These are phyloP conservation scores for Nomada hirtipes DNA, from an alignment of 2,888 invertebrate species.

Conservation along the genomic window DNA sequence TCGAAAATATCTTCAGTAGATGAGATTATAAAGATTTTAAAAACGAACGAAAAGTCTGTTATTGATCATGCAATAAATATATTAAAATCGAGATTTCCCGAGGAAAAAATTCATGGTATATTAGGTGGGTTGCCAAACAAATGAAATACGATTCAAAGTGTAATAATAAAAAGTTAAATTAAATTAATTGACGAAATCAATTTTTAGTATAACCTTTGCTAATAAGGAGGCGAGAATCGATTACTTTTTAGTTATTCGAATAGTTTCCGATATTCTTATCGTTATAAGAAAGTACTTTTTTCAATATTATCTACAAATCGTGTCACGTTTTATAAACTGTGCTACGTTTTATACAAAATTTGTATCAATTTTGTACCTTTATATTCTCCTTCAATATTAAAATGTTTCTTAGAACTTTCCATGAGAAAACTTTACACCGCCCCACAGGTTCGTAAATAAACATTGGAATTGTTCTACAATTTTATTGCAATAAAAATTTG, in stretches of 20 bases:
- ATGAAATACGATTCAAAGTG: conserved; percentile 5
- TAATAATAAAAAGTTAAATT: conserved; percentile 1
- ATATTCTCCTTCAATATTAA: conserved; percentile 17
- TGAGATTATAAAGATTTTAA: conserved; percentile 64
- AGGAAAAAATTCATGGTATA: conserved; percentile 36
- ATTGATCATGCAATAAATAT: conserved; percentile 38
- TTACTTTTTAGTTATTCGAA: not conserved
- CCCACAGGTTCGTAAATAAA: conserved; percentile 38
- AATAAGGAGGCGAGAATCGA: not conserved
- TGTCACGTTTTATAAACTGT: not conserved
- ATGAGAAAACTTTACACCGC: not conserved
- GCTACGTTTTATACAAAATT: conserved; percentile 10
- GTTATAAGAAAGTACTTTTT: not conserved
- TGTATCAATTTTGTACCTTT: conserved; percentile 23
- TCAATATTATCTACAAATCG: conserved; percentile 7
- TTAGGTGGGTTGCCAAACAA: conserved; percentile 12
- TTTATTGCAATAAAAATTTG: conserved; percentile 79
- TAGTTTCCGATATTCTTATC: not conserved
- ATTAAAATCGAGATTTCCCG: conserved; percentile 45
- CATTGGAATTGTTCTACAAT: conserved; percentile 53
- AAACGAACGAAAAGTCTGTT: conserved; percentile 34
- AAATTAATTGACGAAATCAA: conserved; percentile 7
- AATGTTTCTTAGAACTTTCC: conserved; percentile 1
- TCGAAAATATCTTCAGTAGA: conserved; percentile 58
- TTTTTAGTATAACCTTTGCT: not conserved